These are phyloP conservation scores for Acronicta psi DNA, from an alignment of 2,888 invertebrate genomes.

Conservation along the genomic window DNA sequence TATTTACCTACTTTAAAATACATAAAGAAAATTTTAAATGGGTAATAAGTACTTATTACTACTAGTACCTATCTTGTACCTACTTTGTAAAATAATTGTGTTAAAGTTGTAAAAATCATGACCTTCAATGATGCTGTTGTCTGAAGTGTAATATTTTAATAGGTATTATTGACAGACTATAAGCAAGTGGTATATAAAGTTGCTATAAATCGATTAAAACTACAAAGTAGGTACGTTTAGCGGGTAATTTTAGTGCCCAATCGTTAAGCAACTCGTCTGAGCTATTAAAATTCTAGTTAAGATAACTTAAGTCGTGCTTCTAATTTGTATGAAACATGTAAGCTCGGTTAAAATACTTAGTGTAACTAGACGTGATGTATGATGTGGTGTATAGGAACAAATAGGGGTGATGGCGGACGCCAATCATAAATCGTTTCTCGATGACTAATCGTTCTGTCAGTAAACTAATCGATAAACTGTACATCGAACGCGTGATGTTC, in stretches of 20 bases:
- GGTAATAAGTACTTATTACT: no score
- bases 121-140: no score
- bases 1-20: no score
- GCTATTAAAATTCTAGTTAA: conserved; percentile 78
- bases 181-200: neutral
- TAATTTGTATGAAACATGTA: conserved; percentile 76
- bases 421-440: conserved; percentile 66
- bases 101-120: no score
- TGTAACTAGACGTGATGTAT: conserved; percentile 66
- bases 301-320: conserved; percentile 76
- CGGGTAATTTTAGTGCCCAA: conserved; percentile 54
- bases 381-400: conserved; percentile 62
- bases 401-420: conserved; percentile 61
- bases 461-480: conserved; percentile 70
- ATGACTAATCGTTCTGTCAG: conserved; percentile 77
- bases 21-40: no score
- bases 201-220: conserved; percentile 47
- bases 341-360: conserved; percentile 61
- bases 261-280: conserved; percentile 56
- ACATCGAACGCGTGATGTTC: conserved; percentile 56
- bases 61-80: no score
- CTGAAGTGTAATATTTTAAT: conserved; percentile 51
- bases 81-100: no score
- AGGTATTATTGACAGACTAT: conserved; percentile 53
- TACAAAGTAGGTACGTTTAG: conserved; percentile 33